These are phyloP conservation scores for Galagoides demidoff DNA, from an alignment of 2,797 vertebrate genomes.

Conservation along the genomic window DNA sequence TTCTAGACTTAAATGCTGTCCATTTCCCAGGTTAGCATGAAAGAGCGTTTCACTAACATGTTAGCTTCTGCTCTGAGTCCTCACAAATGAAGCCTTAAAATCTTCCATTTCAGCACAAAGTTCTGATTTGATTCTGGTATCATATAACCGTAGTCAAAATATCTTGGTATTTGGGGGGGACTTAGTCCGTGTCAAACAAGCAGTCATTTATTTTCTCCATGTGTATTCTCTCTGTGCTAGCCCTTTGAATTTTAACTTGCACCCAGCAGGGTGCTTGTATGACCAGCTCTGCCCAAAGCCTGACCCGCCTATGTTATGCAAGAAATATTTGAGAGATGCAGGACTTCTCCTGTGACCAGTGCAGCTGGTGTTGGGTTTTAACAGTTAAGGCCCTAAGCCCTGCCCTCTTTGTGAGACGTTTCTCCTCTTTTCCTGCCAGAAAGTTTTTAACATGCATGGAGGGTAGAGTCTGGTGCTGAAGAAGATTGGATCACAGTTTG, in stretches of 20 bases:
- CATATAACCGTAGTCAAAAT: not conserved
- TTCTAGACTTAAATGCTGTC: slow-evolving; percentile 63
- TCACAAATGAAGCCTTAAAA: slow-evolving; percentile 69
- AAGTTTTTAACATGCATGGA: slow-evolving; percentile 63
- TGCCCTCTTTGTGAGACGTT: not conserved
- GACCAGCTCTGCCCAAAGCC: not conserved
- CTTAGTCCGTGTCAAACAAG: slow-evolving; percentile 42
- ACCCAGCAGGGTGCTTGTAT: rapidly evolving
- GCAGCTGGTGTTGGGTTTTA: not conserved
- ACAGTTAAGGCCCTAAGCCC: not conserved
- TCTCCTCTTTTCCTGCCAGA: not conserved
- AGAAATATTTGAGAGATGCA: not conserved
- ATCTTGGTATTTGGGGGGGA: not conserved
- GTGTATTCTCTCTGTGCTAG: rapidly evolving
- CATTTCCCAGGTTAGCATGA: slow-evolving; percentile 58
- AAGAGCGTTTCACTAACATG: slow-evolving; percentile 76
- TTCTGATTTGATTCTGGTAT: slow-evolving; percentile 25
- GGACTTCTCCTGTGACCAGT: slow-evolving; percentile 30
- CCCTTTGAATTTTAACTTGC: not conserved
- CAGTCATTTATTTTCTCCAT: not conserved
- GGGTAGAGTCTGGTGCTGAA: slow-evolving; percentile 47
- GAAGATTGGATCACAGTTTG: slow-evolving; percentile 27
- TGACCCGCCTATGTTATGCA: not conserved
- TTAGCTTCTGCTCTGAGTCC: slow-evolving; percentile 70
- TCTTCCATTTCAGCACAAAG: slow-evolving; percentile 32